Evolutionary conservation across 2,888 invertebrate species (phyloP), one percentile per base, ranked within the genome.

Genomic region (Pelosia muscerda): DNA sequence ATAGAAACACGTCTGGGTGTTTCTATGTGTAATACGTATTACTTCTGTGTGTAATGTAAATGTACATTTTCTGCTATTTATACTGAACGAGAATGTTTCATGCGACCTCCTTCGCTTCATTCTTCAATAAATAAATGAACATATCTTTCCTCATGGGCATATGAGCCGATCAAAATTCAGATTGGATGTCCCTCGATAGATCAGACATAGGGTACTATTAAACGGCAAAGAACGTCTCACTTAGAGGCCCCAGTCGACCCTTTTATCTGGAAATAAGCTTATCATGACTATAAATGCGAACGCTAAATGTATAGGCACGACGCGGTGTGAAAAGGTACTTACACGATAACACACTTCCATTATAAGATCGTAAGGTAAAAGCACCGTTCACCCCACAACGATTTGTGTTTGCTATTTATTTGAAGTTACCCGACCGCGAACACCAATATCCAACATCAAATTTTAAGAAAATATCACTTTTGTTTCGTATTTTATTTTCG

Each of bases 241-340:
- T 93, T 91, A 91, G 86, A 88, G 86, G 84, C 85, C 90, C 84
- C 84, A 80, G 79, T 74, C 89, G 90, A 92, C 92, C 93, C 92
- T 93, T 93, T 92, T 92, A 92, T 93, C 91, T 89, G 90, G 83
- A 89, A 92, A 93, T 92, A 93, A 91, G 92, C 91, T 92, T 92
- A 92, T 93, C 91, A 91, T 91, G 92, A 92, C 90, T 92, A 92
- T 92, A 88, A 87, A 88, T 87, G 86, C 85, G 89, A 77, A 86
- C 79, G 86, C 88, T 91, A 88, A 90, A 91, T 88, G 84, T 89
- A 86, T 90, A 87, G 86, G 84, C 78, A 82, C 81, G 84, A 73
- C 76, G 79, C 79, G 84, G 86, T 87, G 87, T 86, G 86, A 90
- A 89, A 87, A 87, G 87, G 88, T 88, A 74, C 74, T 74, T 80